Percentiles rank a stretch among this genome's conserved stretches.
phyloP scores from a whole-genome alignment of 1,140 invertebrate genomes.

The Magallana angulata region DNA sequence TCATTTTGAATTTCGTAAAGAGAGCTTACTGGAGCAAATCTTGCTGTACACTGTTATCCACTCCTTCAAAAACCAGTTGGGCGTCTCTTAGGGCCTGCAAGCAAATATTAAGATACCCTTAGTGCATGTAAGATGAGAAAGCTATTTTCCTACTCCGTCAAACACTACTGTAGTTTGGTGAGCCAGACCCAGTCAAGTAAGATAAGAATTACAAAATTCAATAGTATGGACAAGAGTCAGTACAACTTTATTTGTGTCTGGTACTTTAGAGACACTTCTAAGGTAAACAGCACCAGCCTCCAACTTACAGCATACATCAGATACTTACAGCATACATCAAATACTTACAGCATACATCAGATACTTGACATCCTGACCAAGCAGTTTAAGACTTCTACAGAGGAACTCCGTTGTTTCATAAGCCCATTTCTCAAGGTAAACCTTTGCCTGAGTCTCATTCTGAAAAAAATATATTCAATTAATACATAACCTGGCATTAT shows the following conservation, averaged over 20 bases:
- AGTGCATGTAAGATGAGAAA: too few relatives aligned
- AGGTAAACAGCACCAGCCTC: too few relatives aligned
- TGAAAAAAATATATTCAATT: slow-evolving; percentile 7
- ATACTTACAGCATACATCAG: slow-evolving; percentile 55
- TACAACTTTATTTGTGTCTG: too few relatives aligned
- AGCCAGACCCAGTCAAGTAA: too few relatives aligned
- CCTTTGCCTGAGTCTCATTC: slow-evolving; percentile 36
- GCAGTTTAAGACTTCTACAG: slow-evolving; percentile 50
- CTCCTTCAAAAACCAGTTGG: slow-evolving; percentile 35
- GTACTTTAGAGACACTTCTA: too few relatives aligned
- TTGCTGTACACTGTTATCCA: background rate
- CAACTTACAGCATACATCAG: slow-evolving; percentile 53
- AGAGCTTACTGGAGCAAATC: slow-evolving; percentile 35
- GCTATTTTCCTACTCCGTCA: too few relatives aligned
- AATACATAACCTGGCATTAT: background rate
- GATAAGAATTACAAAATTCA: too few relatives aligned
- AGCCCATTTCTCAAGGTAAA: slow-evolving; percentile 51
- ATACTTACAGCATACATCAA: slow-evolving; percentile 57
- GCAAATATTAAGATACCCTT: too few relatives aligned
- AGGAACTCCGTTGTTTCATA: slow-evolving; percentile 48
- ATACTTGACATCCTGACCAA: slow-evolving; percentile 49
- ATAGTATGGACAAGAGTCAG: too few relatives aligned
- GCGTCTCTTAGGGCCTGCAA: slow-evolving; percentile 45
- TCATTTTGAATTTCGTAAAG: too few relatives aligned
- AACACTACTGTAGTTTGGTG: too few relatives aligned